These are phyloP conservation scores for Myathropa florea DNA, from an alignment of 2,888 invertebrate species.

Conservation along the genomic window DNA sequence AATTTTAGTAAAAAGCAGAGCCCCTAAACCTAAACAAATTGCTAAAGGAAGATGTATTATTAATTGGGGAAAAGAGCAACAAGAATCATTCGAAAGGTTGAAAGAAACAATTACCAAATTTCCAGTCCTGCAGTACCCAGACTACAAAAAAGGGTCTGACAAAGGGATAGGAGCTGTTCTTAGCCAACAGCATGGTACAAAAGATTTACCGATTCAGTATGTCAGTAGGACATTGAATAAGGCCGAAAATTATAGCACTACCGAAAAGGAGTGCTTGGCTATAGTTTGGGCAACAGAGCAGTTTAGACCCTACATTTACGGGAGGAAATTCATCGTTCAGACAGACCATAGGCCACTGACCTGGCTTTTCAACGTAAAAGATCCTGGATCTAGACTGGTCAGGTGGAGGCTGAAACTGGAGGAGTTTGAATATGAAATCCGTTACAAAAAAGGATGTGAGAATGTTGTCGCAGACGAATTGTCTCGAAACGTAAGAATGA, in stretches of 20 bases:
- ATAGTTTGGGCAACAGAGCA: slow-evolving; percentile 76
- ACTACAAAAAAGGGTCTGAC: slow-evolving; percentile 18
- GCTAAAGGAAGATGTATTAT: slow-evolving; percentile 30
- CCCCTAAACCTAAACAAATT: slow-evolving; percentile 66
- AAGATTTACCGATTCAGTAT: slow-evolving; percentile 71
- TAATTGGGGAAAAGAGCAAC: slow-evolving; percentile 8
- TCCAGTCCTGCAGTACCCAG: neutral
- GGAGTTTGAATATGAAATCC: slow-evolving; percentile 24
- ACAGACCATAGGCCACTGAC: slow-evolving; percentile 78
- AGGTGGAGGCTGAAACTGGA: slow-evolving; percentile 76
- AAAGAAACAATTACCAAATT: slow-evolving; percentile 12
- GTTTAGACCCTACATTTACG: slow-evolving; percentile 76
- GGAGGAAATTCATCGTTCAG: slow-evolving; percentile 76
- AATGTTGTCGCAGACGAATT: slow-evolving; percentile 60
- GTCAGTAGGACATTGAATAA: slow-evolving; percentile 72
- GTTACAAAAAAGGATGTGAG: slow-evolving; percentile 64
- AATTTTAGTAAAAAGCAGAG: slow-evolving; percentile 36
- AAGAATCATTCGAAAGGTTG: neutral
- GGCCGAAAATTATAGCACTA: slow-evolving; percentile 73
- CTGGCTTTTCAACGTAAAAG: slow-evolving; percentile 77
- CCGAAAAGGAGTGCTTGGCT: slow-evolving; percentile 76
- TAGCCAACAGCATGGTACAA: neutral
- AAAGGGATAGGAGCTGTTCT: slow-evolving; percentile 3
- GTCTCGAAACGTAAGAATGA: slow-evolving; percentile 29
- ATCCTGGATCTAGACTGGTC: slow-evolving; percentile 76